phyloP scores from a whole-genome alignment of 2,797 vertebrate species.

The Thalassophryne amazonica region DNA sequence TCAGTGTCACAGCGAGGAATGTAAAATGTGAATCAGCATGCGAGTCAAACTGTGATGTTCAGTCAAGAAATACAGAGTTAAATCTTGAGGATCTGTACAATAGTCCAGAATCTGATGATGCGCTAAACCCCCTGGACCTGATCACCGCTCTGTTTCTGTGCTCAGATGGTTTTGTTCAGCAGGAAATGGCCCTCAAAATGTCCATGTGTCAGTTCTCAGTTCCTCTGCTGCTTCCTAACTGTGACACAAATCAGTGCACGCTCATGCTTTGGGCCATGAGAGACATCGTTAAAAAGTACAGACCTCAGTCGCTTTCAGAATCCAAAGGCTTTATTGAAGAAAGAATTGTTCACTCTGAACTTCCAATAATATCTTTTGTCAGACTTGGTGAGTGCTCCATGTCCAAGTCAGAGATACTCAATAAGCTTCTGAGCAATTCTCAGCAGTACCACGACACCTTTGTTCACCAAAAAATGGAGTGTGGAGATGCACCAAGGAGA shows the following conservation, averaged over 20 bases:
- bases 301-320: constrained; percentile 63
- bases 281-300: constrained; percentile 78
- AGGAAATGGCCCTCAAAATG: constrained; percentile 82
- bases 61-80: background rate
- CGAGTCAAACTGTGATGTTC: background rate
- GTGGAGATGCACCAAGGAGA: constrained; percentile 57
- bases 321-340: constrained; percentile 72
- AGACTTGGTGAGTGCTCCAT: no score
- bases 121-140: constrained; percentile 73
- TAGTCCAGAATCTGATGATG: background rate
- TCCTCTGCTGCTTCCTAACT: constrained; percentile 77
- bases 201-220: constrained; percentile 86
- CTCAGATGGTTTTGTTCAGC: constrained; percentile 78
- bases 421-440: constrained; percentile 73
- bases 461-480: constrained; percentile 63
- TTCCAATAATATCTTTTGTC: constrained; percentile 72
- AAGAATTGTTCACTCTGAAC: constrained; percentile 56
- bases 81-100: background rate
- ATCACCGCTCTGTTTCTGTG: constrained; percentile 79
- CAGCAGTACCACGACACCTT: constrained; percentile 74
- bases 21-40: background rate
- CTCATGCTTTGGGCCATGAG: constrained; percentile 84
- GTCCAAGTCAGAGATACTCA: constrained; percentile 82
- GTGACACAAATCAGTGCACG: constrained; percentile 51
- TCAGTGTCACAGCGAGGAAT: constrained; percentile 65